Evolutionary conservation across 2,888 invertebrate genomes (phyloP).

Genomic region (Myathropa florea): DNA sequence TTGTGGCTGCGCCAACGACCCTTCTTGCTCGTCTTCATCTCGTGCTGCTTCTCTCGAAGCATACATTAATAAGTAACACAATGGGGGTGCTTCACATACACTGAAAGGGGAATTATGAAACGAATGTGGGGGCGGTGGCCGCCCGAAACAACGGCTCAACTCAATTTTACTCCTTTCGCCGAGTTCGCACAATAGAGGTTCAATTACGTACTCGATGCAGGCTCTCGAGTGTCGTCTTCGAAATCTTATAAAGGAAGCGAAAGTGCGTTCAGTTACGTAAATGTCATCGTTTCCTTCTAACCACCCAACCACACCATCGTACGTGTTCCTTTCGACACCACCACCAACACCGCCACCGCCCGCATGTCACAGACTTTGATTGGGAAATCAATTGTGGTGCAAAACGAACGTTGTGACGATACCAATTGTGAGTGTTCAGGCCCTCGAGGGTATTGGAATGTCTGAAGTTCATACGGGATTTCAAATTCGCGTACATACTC

Average conservation of each 20-base stretch:
- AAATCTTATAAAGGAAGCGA: conserved; percentile 34
- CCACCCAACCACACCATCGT: no score
- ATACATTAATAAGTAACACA: conserved; percentile 66
- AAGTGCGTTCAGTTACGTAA: conserved; percentile 23
- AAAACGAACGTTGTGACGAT: neutral
- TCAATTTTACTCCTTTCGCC: conserved; percentile 58
- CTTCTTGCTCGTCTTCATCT: conserved; percentile 4
- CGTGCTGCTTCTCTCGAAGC: conserved; percentile 15
- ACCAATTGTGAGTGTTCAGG: neutral
- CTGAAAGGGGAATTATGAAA: neutral
- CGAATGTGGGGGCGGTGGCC: neutral
- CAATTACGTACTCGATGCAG: conserved; percentile 56
- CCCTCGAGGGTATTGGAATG: neutral
- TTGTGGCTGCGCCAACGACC: conserved; percentile 43
- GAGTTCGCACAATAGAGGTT: conserved; percentile 68
- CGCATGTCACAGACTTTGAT: neutral
- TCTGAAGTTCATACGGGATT: neutral
- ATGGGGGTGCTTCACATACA: conserved; percentile 33
- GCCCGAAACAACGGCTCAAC: no score
- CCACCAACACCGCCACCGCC: neutral
- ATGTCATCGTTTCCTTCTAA: neutral
- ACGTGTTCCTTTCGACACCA: no score
- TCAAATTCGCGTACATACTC: no score
- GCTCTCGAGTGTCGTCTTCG: conserved; percentile 36
- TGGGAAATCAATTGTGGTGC: neutral